Evolutionary conservation across 2,888 invertebrate species (phyloP).

Genomic region (Eristalinus aeneus): DNA sequence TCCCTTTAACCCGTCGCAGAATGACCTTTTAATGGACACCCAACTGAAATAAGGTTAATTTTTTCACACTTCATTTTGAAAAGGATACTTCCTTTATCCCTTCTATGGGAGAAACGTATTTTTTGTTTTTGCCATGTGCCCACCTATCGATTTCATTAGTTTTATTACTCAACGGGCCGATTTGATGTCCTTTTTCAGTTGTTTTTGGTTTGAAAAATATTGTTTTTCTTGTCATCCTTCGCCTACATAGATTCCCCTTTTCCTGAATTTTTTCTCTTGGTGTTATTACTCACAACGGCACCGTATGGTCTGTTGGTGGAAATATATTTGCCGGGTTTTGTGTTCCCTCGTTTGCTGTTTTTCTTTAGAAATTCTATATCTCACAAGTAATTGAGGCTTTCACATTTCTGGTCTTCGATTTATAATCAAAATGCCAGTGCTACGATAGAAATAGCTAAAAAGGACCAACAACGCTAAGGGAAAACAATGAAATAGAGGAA

Average conservation of each 20-base stretch:
- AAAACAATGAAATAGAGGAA: conserved; percentile 7
- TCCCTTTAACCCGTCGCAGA: conserved; percentile 37
- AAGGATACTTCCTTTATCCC: not conserved
- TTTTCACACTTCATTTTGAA: conserved; percentile 59
- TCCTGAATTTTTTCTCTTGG: conserved; percentile 23
- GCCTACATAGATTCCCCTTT: not conserved
- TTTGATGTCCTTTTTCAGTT: conserved; percentile 48
- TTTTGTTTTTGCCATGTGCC: conserved; percentile 23
- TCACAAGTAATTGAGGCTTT: conserved; percentile 55
- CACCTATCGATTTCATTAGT: conserved; percentile 66
- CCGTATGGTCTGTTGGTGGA: conserved; percentile 61
- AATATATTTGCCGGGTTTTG: conserved; percentile 17
- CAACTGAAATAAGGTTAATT: conserved; percentile 47
- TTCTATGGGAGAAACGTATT: not conserved
- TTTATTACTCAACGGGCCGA: conserved; percentile 63
- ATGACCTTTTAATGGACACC: conserved; percentile 66
- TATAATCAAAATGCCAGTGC: conserved; percentile 62
- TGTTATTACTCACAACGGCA: conserved; percentile 56
- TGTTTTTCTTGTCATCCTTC: conserved; percentile 11
- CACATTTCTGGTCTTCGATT: conserved; percentile 64
- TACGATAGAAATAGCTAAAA: conserved; percentile 60
- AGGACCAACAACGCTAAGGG: conserved; percentile 26
- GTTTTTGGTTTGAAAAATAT: conserved; percentile 24
- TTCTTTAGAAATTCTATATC: conserved; percentile 56
- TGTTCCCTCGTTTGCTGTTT: conserved; percentile 27